These are phyloP conservation scores for Apostichopus californicus DNA, from an alignment of 35 echinoderm and acorn worm genomes.

Conservation along the genomic window DNA sequence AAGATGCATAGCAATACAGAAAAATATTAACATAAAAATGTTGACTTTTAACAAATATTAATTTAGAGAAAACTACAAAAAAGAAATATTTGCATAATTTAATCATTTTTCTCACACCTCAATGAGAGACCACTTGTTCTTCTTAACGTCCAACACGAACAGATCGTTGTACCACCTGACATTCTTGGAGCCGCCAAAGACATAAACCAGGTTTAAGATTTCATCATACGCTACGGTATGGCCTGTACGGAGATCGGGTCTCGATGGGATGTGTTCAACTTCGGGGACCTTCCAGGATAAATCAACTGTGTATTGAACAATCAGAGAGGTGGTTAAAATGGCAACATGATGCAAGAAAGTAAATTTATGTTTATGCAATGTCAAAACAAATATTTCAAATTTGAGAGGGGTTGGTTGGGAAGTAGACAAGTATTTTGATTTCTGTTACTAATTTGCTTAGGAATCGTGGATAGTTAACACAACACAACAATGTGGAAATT, in stretches of 20 bases:
- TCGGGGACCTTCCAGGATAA: slow-evolving; percentile 62
- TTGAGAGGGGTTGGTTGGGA: too few relatives aligned
- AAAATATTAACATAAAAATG: too few relatives aligned
- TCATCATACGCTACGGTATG: slow-evolving; percentile 89
- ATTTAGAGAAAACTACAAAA: too few relatives aligned
- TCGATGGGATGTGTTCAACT: slow-evolving; percentile 41
- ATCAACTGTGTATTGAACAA: neutral
- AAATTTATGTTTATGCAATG: too few relatives aligned
- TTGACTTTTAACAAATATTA: too few relatives aligned
- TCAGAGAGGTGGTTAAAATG: neutral
- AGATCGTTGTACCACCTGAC: slow-evolving; percentile 91
- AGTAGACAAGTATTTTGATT: too few relatives aligned
- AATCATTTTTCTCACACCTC: slow-evolving; percentile 47
- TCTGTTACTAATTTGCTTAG: too few relatives aligned
- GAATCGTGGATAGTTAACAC: too few relatives aligned
- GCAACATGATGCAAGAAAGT: too few relatives aligned
- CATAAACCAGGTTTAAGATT: slow-evolving; percentile 68
- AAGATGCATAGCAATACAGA: too few relatives aligned
- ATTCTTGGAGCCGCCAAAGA: slow-evolving; percentile 95
- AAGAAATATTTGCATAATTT: neutral
- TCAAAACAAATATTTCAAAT: too few relatives aligned
- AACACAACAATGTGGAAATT: too few relatives aligned
- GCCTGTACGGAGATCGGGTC: slow-evolving; percentile 78
- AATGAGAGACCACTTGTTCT: slow-evolving; percentile 81
- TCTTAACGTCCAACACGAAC: slow-evolving; percentile 80